Evolutionary conservation across 2,797 vertebrate genomes (phyloP), one percentile per base, ranked within the genome.

Genomic region (Podarcis siculus): DNA sequence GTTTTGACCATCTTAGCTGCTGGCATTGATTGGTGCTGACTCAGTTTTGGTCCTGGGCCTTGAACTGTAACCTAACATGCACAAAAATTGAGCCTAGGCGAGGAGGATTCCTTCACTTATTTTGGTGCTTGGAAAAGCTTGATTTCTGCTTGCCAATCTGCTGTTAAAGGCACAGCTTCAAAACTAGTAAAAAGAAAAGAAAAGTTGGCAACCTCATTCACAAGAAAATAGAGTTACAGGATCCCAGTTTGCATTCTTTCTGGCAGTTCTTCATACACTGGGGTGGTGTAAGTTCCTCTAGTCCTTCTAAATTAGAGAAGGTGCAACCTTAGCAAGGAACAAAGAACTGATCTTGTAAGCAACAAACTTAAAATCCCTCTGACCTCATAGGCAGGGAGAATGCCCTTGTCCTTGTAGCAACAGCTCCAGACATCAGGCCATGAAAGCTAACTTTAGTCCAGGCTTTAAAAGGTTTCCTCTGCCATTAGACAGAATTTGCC

Each of bases 401-500:
- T 45, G 42, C 19, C 58, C 12, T 73, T 79, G 27, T 64, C n/a
- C 35, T 72, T 32, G n/a, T 49, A 8, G 37, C 15, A 23, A 37
- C 55, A 32, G 58, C 55, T 71, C 64, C 2, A 32, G n/a, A 55
- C 42, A 86, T 49, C 42, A 49, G 49, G 76, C 23, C 42, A 71
- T 45, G 55, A 80, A 30, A 79, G 30, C 25, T 45, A 58, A 49
- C 49, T 75, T 73, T 64, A 49, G 37, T 67, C 79, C 86, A 90
- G 8, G 30, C 88, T 71, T 49, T 71, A 77, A 79, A 86, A 82
- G 89, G 89, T 85, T 69, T 45, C 45, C 5, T 45, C 30, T 86
- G 83, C 72, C 85, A 88, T 78, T 58, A 58, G 71, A 49, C 25
- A 39, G 82, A 89, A 87, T 72, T 78, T 58, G 91, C 66, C 64